Base-by-base conservation (phyloP, 2,888 invertebrate species). In the Melinaea menophilus region DNA sequence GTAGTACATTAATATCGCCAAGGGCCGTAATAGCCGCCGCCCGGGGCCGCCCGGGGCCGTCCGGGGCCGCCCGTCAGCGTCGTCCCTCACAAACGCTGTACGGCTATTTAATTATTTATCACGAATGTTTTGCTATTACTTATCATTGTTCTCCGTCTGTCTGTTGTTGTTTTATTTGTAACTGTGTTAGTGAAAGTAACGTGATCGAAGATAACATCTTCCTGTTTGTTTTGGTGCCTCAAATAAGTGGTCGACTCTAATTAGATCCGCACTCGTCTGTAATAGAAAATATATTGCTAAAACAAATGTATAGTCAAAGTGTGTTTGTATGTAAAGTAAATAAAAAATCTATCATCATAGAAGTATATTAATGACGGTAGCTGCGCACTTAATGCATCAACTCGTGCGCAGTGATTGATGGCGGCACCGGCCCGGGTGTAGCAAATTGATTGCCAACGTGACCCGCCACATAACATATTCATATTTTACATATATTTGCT, bases 1-100 rank as follows among this genome's bases (percentile, higher is more conserved):
- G 84, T 84, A 81, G 77, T 81, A 84, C 88, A 87, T 89, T 88
- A 88, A 89, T 89, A 88, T 86, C 81, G 83, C 82, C 83, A 80
- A 84, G 88, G 79, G 78, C 83, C 86, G 79, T 86, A 88, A 88
- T 88, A 85, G 77, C 77, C 76, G 85, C 84, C 85, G 90, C 90
- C 86, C 83, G 84, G 78, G 88, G 89, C 84, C 2, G 37, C 37
- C 37, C 37, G 37, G 37, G 37, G 22, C 22, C 22, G 22, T 22
- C 22, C 22, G 22, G 65, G 72, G 73, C 76, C 85, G 83, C 87
- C 84, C 79, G 79, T 84, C 82, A 81, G 78, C 76, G 75, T 72
- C 70, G 75, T 72, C 70, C 66, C 63, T 62, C 63, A 65, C 69
- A 69, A 72, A 72, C 71, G 73, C 71, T 72, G 69, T 69, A 71